Percentiles rank a stretch among this genome's conserved stretches.
These are phyloP conservation scores for Agelastica alni DNA, from an alignment of 2,888 invertebrate genomes.

Conservation along the genomic window DNA sequence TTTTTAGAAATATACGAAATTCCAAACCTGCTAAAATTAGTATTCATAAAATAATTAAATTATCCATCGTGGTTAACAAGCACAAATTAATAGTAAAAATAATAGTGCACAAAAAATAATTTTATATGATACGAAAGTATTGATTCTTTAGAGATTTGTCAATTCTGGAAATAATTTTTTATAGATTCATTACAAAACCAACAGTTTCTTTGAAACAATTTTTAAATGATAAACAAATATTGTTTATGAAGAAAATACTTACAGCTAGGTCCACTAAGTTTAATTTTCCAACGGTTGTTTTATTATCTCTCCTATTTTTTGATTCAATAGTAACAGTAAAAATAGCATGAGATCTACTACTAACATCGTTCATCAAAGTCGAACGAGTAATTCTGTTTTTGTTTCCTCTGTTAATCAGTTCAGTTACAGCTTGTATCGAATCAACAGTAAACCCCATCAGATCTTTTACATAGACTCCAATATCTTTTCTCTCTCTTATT, in stretches of 20 bases:
- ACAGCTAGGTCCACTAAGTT: constrained; percentile 97
- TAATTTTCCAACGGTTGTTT: constrained; percentile 92
- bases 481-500: constrained; percentile 93
- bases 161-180: not conserved
- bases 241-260: constrained; percentile 51
- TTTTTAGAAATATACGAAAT: not conserved
- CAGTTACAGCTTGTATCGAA: constrained; percentile 55
- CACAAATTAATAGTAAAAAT: not conserved
- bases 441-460: constrained; percentile 97
- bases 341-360: constrained; percentile 96
- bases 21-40: not conserved
- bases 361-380: constrained; percentile 97
- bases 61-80: not conserved
- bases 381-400: constrained; percentile 90
- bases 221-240: constrained; percentile 9
- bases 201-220: too few relatives aligned
- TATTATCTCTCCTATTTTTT: constrained; percentile 82
- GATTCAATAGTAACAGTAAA: constrained; percentile 98
- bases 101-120: not conserved
- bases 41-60: not conserved
- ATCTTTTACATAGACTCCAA: constrained; percentile 98
- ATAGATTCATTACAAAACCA: too few relatives aligned
- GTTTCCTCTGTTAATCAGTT: constrained; percentile 81
- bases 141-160: not conserved
- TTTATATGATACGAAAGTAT: not conserved